These are phyloP conservation scores for Chaenogobius annularis DNA, from an alignment of 2,113 vertebrate species.

Conservation along the genomic window DNA sequence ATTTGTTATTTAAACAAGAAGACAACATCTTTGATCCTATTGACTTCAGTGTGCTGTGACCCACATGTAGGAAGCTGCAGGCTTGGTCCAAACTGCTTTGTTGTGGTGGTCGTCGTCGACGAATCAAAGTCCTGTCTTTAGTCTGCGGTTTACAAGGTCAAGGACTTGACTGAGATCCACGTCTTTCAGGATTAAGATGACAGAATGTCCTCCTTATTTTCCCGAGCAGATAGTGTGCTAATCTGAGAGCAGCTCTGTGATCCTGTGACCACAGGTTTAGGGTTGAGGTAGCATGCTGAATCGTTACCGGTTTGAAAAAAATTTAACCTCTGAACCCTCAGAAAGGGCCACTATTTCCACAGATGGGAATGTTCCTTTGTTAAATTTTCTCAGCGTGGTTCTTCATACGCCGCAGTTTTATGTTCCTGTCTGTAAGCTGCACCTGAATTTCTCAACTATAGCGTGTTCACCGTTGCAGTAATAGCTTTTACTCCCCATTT, in stretches of 20 bases:
- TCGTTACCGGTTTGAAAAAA: constrained; percentile 57
- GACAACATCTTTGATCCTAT: constrained; percentile 35
- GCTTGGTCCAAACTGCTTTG: constrained; percentile 54
- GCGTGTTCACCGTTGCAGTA: background rate
- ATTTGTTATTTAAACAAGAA: constrained; percentile 10
- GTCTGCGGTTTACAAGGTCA: constrained; percentile 57
- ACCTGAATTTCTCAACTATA: background rate
- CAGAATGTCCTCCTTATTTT: constrained; percentile 49
- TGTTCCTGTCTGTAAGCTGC: background rate
- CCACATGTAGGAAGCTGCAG: constrained; percentile 28
- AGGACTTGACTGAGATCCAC: constrained; percentile 42
- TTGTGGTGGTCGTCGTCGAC: constrained; percentile 73
- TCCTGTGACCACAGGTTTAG: constrained; percentile 54
- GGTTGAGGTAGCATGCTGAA: constrained; percentile 39
- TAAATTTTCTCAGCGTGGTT: constrained; percentile 18
- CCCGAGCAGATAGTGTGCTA: constrained; percentile 54
- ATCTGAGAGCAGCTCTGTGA: constrained; percentile 59
- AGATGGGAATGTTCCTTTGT: constrained; percentile 35
- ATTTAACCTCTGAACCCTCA: constrained; percentile 35
- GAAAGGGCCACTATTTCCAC: constrained; percentile 33
- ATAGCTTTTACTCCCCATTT: background rate
- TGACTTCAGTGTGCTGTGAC: constrained; percentile 38
- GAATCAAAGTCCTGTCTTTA: constrained; percentile 71
- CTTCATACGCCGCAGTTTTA: constrained; percentile 1
- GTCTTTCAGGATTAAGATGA: constrained; percentile 58